Percentiles rank a stretch among this genome's conserved stretches.
Conservation (phyloP, 2,797 vertebrate species). For the Platalea minor region DNA sequence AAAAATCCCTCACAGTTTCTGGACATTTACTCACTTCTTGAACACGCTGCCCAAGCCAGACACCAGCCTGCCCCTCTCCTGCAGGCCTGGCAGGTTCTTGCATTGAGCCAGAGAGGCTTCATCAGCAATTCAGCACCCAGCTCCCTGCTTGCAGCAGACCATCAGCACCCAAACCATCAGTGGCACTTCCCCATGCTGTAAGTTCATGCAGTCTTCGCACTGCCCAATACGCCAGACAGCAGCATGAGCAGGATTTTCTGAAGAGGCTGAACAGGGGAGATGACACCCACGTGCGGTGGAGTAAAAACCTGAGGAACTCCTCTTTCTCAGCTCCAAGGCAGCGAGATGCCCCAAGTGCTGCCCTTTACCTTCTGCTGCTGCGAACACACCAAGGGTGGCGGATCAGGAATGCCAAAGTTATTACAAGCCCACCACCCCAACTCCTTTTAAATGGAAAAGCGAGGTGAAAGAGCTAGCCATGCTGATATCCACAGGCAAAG, state of each 20-base stretch:
- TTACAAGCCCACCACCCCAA: not conserved
- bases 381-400: not conserved
- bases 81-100: not conserved
- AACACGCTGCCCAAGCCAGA: not conserved
- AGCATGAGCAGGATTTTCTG: not conserved
- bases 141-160: not conserved
- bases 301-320: not conserved
- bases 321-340: not conserved
- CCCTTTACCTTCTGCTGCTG: not conserved
- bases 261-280: not conserved
- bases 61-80: not conserved
- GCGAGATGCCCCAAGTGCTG: not conserved
- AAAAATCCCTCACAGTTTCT: not conserved
- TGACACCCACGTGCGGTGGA: rapidly evolving
- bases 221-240: not conserved
- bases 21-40: not conserved
- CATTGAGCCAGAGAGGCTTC: not conserved
- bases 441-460: not conserved
- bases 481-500: not conserved
- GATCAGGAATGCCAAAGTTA: not conserved
- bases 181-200: rapidly evolving
- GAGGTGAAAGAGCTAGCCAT: not conserved
- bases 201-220: rapidly evolving
- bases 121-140: not conserved
- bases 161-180: not conserved